Evolutionary conservation across 2,797 vertebrate genomes (phyloP).

Genomic region (Xiphophorus birchmanni): DNA sequence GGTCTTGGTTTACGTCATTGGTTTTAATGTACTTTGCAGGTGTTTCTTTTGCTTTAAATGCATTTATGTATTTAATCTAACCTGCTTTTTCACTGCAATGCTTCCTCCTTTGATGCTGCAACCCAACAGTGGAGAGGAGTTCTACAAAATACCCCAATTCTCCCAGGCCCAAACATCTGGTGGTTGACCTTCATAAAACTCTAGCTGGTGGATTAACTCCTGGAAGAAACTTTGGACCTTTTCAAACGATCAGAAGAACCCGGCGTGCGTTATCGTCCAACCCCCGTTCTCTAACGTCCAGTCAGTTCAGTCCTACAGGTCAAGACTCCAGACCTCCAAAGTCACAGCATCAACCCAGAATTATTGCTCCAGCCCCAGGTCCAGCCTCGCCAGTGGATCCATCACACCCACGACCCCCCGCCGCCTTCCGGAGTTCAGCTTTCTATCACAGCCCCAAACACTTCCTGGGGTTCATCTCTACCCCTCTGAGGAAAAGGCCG

Average conservation of each 20-base stretch:
- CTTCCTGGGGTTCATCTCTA: slow-evolving; percentile 87
- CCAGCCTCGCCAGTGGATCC: slow-evolving; percentile 12
- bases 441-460: slow-evolving; percentile 66
- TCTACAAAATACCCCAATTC: slow-evolving; percentile 6
- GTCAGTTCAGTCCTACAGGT: slow-evolving; percentile 37
- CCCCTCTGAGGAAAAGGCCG: slow-evolving; percentile 84
- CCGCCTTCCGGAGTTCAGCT: slow-evolving; percentile 29
- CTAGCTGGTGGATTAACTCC: slow-evolving; percentile 10
- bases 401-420: neutral
- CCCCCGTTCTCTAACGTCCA: slow-evolving; percentile 59
- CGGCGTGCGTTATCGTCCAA: neutral
- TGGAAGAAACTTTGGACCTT: neutral
- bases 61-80: slow-evolving; percentile 29
- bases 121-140: slow-evolving; percentile 40
- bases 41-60: neutral
- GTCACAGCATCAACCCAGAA: slow-evolving; percentile 2
- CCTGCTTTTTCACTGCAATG: slow-evolving; percentile 46
- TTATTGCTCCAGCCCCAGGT: neutral
- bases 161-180: slow-evolving; percentile 6
- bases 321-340: neutral
- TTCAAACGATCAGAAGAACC: neutral
- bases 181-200: neutral
- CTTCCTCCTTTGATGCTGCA: slow-evolving; percentile 17
- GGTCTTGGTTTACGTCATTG: neutral
- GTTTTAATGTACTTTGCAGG: neutral